Conservation (phyloP, 2,113 vertebrate genomes). For the Butorides virescens region DNA sequence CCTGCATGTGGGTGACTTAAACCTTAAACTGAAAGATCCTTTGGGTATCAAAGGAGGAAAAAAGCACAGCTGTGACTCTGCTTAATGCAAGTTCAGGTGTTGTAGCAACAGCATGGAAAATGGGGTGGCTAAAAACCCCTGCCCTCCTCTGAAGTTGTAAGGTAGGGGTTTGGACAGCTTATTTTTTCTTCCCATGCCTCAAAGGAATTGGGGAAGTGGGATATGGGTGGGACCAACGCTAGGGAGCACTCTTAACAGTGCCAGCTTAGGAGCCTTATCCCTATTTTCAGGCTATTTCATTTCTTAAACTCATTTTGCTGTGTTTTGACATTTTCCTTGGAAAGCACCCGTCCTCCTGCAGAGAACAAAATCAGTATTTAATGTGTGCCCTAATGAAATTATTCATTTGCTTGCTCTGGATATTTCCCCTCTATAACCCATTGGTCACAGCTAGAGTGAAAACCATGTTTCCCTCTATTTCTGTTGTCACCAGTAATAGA, state of each 20-base stretch:
- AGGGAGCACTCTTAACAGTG: not conserved
- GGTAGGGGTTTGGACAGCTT: not conserved
- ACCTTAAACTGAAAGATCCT: not conserved
- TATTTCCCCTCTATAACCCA: not conserved
- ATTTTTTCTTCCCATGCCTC: not conserved
- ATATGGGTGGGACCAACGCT: not conserved
- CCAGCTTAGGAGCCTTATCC: not conserved
- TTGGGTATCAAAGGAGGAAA: not conserved
- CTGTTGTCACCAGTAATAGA: slow-evolving; percentile 17
- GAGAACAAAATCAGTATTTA: not conserved
- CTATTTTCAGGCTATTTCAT: not conserved
- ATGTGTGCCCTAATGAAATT: not conserved
- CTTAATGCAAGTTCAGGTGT: not conserved
- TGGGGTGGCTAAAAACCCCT: accelerated
- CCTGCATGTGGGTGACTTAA: accelerated
- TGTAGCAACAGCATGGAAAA: not conserved
- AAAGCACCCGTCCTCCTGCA: not conserved
- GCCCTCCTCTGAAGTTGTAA: not conserved
- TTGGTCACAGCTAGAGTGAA: slow-evolving; percentile 2
- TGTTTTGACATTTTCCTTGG: not conserved
- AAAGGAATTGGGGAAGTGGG: not conserved
- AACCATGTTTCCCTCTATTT: not conserved
- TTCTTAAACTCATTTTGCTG: not conserved
- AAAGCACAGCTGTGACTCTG: not conserved
- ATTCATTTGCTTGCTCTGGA: not conserved